Evolutionary conservation across 92 coral and sea anemone species (phyloP), one percentile per base, ranked within the genome.

Genomic region (Parazoanthus darwini): DNA sequence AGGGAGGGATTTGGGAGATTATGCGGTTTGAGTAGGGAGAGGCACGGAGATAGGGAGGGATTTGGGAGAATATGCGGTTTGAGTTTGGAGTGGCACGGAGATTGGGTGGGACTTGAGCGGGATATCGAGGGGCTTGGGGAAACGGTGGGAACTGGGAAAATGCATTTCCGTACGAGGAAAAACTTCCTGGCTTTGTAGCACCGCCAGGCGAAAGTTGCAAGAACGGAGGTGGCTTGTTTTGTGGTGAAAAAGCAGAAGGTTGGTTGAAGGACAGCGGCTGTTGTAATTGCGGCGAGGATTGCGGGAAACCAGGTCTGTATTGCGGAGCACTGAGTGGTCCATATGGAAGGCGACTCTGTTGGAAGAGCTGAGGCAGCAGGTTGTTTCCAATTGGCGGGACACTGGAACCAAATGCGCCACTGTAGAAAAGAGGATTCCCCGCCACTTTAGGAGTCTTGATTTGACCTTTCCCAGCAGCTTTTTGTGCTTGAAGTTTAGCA

Each of bases 221-320:
- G 46, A 84, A 84, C 1, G 87, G 79, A 84, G 87, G 87, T 3
- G 87, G 78, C 43, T 48, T 84, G 39, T 84, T 84, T 46, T 84
- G 78, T 5, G 66, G 20, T 18, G 48, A 37, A 44, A 71, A 25
- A 5, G 67, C 44, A 48, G 79, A 36, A 72, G 68, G 79, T 35
- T 71, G 78, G 36, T 71, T 84, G 75, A 71, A 84, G 26, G 87
- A 78, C 18, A 70, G 33, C 20, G 22, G 44, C 42, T 68, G 78
- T 51, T 18, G 78, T 68, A 22, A 5, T 51, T 18, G 78, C 44
- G 74, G 43, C 20, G 78, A 11, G 5, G 71, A 16, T 44, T 68
- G 48, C 1, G 79, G 67, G 6, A 72, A 84, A 18, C 78, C 77
- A 1, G 79, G 66, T 48, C 87, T 70, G 65, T 46, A 72, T 29